Conservation (phyloP, 2,797 vertebrate species). For the Sebastes diploproa region DNA sequence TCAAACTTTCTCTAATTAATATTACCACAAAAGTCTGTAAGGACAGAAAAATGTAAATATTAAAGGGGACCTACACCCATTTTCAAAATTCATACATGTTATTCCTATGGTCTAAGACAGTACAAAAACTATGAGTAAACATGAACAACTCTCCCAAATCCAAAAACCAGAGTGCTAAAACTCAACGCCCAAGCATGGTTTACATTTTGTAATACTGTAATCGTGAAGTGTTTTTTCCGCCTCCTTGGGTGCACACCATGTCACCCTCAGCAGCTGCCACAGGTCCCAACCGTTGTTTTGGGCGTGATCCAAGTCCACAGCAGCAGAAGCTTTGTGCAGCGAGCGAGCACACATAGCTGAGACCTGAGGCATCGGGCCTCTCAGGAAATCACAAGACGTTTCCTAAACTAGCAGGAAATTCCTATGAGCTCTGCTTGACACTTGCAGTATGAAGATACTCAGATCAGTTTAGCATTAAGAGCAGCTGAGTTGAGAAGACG, state of each 20-base stretch:
- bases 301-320: not conserved
- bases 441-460: not conserved
- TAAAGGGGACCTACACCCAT: no score
- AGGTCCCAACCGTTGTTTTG: not conserved
- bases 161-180: no score
- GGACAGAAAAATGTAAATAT: not conserved
- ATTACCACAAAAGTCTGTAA: not conserved
- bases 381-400: not conserved
- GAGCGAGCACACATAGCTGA: not conserved
- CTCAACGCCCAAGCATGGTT: not conserved
- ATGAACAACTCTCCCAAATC: no score
- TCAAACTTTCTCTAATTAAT: not conserved
- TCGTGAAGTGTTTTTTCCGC: not conserved
- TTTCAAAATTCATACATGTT: no score
- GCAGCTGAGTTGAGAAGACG: not conserved
- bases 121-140: no score
- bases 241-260: not conserved
- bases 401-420: not conserved
- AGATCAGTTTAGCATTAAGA: not conserved
- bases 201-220: not conserved
- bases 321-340: not conserved
- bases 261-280: conserved; percentile 14
- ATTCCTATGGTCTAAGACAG: no score
- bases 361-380: not conserved
- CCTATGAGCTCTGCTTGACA: not conserved